phyloP scores from a whole-genome alignment of 2,797 vertebrate genomes.

The Smutsia gigantea region DNA sequence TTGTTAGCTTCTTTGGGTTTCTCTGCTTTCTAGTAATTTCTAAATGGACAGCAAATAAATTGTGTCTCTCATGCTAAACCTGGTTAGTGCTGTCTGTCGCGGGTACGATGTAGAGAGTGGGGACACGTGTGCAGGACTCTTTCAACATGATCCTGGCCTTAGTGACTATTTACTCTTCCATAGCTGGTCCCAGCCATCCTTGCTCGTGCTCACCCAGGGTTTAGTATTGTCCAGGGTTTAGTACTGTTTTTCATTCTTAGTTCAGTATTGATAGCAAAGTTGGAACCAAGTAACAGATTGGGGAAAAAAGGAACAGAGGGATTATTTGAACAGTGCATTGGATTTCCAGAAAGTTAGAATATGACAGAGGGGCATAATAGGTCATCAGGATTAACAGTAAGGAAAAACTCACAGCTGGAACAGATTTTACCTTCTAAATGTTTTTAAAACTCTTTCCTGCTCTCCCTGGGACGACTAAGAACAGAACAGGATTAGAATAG shows the following conservation, averaged over 20 bases:
- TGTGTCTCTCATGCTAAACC: not conserved
- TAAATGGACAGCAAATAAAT: not conserved
- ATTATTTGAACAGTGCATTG: not conserved
- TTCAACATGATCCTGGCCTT: not conserved
- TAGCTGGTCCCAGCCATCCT: not conserved
- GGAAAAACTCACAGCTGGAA: not conserved
- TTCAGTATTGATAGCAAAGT: not conserved
- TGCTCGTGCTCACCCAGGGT: not conserved
- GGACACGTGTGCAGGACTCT: fast-evolving
- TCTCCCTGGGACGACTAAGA: not conserved
- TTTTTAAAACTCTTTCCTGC: not conserved
- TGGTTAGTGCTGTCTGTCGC: fast-evolving
- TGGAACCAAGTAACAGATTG: not conserved
- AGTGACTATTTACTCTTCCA: not conserved
- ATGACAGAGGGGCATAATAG: not conserved
- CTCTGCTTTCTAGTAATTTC: conserved; percentile 7
- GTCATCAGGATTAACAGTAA: not conserved
- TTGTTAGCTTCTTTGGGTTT: not conserved
- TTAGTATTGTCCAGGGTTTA: not conserved
- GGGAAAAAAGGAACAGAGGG: not conserved
- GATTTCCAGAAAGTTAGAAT: not conserved
- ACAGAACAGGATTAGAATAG: not conserved
- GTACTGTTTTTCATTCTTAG: not conserved
- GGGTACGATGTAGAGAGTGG: fast-evolving
- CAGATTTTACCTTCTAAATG: not conserved